Percentiles rank a stretch among this genome's conserved stretches.
Evolutionary conservation across 2,113 vertebrate genomes (phyloP).

Genomic region (Rynchops niger): DNA sequence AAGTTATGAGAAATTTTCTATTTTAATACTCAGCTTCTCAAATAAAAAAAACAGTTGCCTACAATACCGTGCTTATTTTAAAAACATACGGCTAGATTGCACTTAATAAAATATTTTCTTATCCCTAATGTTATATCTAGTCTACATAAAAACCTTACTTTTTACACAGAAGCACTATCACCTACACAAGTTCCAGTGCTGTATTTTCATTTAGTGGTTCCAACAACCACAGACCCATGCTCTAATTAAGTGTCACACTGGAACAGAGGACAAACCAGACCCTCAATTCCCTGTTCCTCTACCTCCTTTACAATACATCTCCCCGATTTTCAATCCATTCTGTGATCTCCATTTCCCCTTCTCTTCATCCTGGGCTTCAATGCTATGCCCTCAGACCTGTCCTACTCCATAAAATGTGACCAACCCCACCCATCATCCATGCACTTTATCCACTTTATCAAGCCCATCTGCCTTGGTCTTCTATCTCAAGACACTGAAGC

Average conservation of each 20-base stretch:
- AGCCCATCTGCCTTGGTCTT: background rate
- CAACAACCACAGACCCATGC: background rate
- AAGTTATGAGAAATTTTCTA: background rate
- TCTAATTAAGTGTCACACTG: background rate
- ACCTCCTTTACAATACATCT: background rate
- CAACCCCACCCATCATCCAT: background rate
- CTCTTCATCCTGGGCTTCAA: background rate
- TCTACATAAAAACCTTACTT: background rate
- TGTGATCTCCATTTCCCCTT: background rate
- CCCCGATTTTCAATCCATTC: background rate
- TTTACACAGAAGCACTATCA: background rate
- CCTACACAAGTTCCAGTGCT: background rate
- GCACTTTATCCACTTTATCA: background rate
- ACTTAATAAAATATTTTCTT: background rate
- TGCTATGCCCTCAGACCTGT: background rate
- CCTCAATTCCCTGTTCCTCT: background rate
- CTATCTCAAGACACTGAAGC: background rate
- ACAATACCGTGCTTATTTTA: background rate
- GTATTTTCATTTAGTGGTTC: background rate
- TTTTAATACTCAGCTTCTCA: background rate
- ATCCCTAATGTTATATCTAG: background rate
- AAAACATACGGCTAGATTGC: background rate
- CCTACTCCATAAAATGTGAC: background rate
- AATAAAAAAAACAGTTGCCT: background rate
- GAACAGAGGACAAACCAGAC: background rate